These are phyloP conservation scores for Homarus americanus DNA, from an alignment of 1,140 invertebrate genomes.

Conservation along the genomic window DNA sequence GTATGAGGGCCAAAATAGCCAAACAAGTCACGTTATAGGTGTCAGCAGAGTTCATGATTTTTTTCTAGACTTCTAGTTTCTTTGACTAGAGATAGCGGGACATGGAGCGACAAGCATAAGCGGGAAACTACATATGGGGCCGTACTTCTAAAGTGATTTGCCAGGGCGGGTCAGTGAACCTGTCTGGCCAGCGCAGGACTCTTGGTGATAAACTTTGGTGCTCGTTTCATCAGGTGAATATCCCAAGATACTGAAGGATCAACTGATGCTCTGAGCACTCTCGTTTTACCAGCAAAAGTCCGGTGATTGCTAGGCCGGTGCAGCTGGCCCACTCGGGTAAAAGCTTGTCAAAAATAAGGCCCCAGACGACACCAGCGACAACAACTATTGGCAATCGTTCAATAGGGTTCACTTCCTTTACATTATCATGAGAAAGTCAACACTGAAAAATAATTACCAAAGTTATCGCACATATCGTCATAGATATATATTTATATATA, in stretches of 20 bases:
- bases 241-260: neutral
- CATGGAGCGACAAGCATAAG: constrained; percentile 64
- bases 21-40: constrained; percentile 65
- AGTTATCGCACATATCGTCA: constrained; percentile 32
- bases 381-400: neutral
- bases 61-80: constrained; percentile 63
- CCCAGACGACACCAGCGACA: neutral
- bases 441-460: neutral
- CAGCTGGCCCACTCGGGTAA: neutral
- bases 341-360: neutral
- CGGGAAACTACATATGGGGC: constrained; percentile 53
- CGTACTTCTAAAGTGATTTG: neutral
- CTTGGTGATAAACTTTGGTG: neutral
- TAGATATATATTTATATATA: constrained; percentile 47
- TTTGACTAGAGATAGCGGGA: constrained; percentile 70
- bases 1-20: constrained; percentile 66
- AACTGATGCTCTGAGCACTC: neutral
- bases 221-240: neutral
- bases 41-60: constrained; percentile 58
- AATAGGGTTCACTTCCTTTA: neutral
- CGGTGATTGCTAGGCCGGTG: neutral
- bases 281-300: neutral
- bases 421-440: neutral
- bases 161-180: neutral
- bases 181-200: neutral